phyloP scores from a whole-genome alignment of 2,888 invertebrate species.

The Tetranychus piercei region DNA sequence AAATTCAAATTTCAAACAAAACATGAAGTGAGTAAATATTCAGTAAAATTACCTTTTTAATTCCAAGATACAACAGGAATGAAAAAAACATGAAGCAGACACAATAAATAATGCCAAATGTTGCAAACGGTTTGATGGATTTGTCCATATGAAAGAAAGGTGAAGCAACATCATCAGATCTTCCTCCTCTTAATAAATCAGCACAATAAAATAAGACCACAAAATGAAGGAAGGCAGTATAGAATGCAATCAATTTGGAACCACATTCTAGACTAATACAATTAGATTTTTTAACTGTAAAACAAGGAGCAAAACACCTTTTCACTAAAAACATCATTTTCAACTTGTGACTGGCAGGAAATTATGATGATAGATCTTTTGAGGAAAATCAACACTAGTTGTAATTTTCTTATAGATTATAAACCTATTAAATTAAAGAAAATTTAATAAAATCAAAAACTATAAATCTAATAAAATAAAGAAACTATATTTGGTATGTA shows the following conservation, averaged over 20 bases:
- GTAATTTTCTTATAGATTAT: too few species aligned
- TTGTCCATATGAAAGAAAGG: conserved; percentile 21
- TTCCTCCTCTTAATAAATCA: conserved; percentile 16
- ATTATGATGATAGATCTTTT: too few species aligned
- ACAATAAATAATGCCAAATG: conserved; percentile 17
- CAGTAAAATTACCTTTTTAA: conserved; percentile 16
- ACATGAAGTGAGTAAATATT: not conserved
- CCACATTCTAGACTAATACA: conserved; percentile 13
- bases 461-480: too few species aligned
- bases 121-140: conserved; percentile 14
- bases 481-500: too few species aligned
- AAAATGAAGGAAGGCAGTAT: conserved; percentile 20
- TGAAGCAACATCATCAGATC: conserved; percentile 18
- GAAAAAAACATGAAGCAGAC: conserved; percentile 19
- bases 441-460: too few species aligned
- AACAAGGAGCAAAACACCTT: conserved; percentile 21
- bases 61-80: conserved; percentile 18
- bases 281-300: conserved; percentile 19
- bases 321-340: not conserved
- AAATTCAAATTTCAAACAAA: not conserved
- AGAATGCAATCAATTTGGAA: conserved; percentile 18
- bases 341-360: too few species aligned
- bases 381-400: too few species aligned
- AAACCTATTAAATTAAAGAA: too few species aligned
- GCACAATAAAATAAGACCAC: conserved; percentile 18